Evolutionary conservation across 2,888 invertebrate genomes (phyloP).

Genomic region (Timema cristinae): DNA sequence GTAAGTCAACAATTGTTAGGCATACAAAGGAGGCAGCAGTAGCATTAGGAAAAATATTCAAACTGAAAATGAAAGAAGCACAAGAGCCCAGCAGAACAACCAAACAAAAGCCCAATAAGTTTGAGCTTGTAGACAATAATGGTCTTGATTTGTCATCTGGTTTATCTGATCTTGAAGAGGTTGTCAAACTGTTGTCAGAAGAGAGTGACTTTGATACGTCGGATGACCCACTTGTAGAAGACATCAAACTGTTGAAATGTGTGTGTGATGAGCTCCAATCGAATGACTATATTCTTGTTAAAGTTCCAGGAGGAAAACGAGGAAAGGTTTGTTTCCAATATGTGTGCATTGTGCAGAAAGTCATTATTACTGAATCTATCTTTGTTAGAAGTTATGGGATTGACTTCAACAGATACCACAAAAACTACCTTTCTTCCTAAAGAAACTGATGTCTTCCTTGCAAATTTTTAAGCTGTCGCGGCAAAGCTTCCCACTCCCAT

Average conservation of each 20-base stretch:
- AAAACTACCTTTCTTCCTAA: background rate
- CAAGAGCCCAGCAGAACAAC: background rate
- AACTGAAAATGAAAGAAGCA: background rate
- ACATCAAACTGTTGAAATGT: background rate
- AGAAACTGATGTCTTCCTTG: too few species aligned
- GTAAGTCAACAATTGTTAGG: background rate
- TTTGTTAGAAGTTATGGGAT: background rate
- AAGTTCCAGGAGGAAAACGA: background rate
- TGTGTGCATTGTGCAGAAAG: constrained; percentile 1
- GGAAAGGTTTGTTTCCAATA: background rate
- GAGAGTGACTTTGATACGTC: background rate
- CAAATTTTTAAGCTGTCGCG: too few species aligned
- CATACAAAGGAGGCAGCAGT: background rate
- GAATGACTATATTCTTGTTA: background rate
- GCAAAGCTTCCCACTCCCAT: too few species aligned
- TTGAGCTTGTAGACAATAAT: background rate
- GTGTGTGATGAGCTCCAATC: background rate
- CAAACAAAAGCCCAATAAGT: background rate
- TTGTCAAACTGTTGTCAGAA: background rate
- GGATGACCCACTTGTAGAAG: background rate
- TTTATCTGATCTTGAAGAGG: background rate
- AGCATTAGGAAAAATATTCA: background rate
- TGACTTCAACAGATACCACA: background rate
- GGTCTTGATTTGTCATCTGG: background rate
- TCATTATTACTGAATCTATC: background rate